Evolutionary conservation across 2,113 vertebrate genomes (phyloP).

Genomic region (Cebus imitator): DNA sequence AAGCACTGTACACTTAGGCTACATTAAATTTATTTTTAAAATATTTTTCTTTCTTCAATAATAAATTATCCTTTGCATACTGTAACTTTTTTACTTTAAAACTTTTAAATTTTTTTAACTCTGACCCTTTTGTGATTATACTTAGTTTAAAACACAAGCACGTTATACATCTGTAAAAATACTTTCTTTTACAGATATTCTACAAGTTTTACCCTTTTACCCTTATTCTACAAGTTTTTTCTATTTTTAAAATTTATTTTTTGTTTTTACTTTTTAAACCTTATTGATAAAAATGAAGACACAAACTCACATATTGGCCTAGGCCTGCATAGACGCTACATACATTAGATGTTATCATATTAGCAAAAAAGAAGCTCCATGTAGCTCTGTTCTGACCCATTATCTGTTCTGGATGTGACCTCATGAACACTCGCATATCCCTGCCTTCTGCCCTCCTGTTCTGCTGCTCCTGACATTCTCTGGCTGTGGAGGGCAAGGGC

Average conservation of each 20-base stretch:
- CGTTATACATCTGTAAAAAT: neutral
- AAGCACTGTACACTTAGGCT: neutral
- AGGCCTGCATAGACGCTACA: neutral
- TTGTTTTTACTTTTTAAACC: neutral
- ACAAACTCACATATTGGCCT: neutral
- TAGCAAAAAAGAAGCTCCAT: neutral
- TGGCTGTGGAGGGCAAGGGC: neutral
- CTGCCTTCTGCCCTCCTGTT: neutral
- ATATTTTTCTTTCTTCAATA: neutral
- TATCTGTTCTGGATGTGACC: neutral
- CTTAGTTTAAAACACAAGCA: neutral
- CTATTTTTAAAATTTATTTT: neutral
- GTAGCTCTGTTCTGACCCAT: neutral
- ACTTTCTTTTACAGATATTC: neutral
- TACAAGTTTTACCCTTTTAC: too few species aligned
- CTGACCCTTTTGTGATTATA: neutral
- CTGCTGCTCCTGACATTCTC: neutral
- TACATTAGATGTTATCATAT: neutral
- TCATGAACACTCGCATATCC: fast-evolving
- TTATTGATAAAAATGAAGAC: neutral
- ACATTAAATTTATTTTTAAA: neutral
- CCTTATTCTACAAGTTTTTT: neutral
- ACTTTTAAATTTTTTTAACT: neutral
- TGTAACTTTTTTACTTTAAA: too few species aligned
- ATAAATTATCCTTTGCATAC: too few species aligned